These are phyloP conservation scores for Choristoneura fumiferana DNA, from an alignment of 1,140 invertebrate species.

Conservation along the genomic window DNA sequence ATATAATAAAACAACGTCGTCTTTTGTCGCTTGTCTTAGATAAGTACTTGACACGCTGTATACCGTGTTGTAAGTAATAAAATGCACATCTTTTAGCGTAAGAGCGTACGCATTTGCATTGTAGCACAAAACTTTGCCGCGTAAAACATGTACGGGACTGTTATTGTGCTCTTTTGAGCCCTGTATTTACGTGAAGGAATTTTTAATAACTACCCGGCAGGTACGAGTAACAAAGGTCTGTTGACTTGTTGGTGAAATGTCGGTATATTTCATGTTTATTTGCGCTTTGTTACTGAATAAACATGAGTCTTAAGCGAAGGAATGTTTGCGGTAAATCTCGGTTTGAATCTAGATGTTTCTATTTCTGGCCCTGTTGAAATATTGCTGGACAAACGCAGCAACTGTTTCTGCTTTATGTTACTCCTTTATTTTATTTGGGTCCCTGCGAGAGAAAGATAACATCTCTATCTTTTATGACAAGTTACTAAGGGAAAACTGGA, in stretches of 20 bases:
- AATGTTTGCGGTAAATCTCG: conserved; percentile 1
- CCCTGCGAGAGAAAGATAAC: too few species aligned
- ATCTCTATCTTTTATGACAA: too few species aligned
- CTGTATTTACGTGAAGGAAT: conserved; percentile 9
- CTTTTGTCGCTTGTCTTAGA: too few species aligned
- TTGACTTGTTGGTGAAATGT: neutral
- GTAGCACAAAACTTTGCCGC: neutral
- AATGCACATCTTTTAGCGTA: too few species aligned
- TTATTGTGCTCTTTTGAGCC: conserved; percentile 5
- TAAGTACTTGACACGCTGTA: too few species aligned
- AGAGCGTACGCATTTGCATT: too few species aligned
- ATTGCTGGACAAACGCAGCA: too few species aligned
- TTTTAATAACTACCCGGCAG: conserved; percentile 9
- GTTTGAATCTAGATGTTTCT: neutral
- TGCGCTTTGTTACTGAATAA: conserved; percentile 1
- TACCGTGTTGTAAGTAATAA: too few species aligned
- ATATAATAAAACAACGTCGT: too few species aligned
- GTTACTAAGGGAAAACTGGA: too few species aligned
- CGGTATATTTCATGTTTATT: conserved; percentile 7
- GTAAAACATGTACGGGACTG: conserved; percentile 1
- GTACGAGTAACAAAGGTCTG: neutral
- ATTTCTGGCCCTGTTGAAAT: neutral
- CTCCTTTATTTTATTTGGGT: too few species aligned
- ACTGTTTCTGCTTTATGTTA: too few species aligned
- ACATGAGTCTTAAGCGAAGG: neutral